A percentile compares a stretch with the other conserved stretches of the same genome.
phyloP scores from a whole-genome alignment of 2,888 invertebrate genomes.

The Callosobruchus maculatus region DNA sequence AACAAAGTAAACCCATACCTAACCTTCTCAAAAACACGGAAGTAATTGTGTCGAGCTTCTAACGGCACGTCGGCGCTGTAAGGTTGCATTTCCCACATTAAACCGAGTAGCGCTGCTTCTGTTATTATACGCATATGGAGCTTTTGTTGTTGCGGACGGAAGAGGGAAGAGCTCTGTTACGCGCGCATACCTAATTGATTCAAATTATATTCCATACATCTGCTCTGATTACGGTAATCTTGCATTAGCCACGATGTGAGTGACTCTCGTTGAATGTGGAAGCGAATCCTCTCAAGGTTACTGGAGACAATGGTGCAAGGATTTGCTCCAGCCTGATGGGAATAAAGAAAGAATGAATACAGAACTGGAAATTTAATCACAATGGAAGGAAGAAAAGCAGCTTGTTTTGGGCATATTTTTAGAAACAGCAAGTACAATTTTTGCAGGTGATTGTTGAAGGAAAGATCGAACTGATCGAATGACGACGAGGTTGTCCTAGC shows the following conservation, averaged over 20 bases:
- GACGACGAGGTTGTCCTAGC: no score
- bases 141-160: not conserved
- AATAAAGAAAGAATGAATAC: no score
- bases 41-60: not conserved
- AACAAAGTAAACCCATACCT: not conserved
- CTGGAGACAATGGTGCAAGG: not conserved
- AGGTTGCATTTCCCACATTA: not conserved
- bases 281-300: not conserved
- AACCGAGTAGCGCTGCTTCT: not conserved
- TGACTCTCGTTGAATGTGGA: not conserved
- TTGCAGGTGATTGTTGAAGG: no score
- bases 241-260: not conserved
- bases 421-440: no score
- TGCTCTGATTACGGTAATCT: not conserved
- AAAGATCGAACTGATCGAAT: no score
- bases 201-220: not conserved
- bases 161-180: not conserved
- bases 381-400: no score
- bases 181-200: not conserved
- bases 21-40: not conserved
- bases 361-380: no score
- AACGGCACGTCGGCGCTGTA: not conserved
- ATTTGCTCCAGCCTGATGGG: not conserved
- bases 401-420: no score
- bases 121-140: not conserved